phyloP scores from a whole-genome alignment of 2,888 invertebrate genomes.

The Trissolcus brochymenae region DNA sequence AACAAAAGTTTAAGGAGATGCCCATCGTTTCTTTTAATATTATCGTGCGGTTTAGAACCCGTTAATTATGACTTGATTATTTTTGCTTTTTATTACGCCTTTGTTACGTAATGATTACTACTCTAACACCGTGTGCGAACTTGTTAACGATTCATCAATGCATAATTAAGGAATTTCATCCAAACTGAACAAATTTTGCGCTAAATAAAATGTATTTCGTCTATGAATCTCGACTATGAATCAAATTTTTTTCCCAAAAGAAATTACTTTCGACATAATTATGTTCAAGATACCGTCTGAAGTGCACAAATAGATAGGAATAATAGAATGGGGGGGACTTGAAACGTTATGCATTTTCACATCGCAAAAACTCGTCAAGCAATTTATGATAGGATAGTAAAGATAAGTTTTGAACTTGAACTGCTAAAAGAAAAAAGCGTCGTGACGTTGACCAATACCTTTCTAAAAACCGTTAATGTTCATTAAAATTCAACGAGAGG shows the following conservation, averaged over 20 bases:
- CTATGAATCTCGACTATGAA: no score
- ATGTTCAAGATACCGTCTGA: no score
- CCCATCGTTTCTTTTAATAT: slow-evolving; percentile 12
- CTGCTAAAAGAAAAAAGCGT: slow-evolving; percentile 50
- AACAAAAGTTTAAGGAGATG: slow-evolving; percentile 42
- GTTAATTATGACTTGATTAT: slow-evolving; percentile 22
- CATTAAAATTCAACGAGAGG: slow-evolving; percentile 65
- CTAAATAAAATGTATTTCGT: no score
- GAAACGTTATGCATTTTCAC: slow-evolving; percentile 7
- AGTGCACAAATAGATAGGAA: no score
- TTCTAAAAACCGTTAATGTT: slow-evolving; percentile 73
- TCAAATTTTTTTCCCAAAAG: no score
- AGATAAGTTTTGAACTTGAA: slow-evolving; percentile 31
- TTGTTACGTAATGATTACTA: slow-evolving; percentile 19
- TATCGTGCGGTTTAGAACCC: slow-evolving; percentile 6
- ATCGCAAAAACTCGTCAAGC: slow-evolving; percentile 8
- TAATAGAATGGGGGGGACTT: slow-evolving; percentile 2
- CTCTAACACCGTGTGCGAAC: not conserved
- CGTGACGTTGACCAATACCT: slow-evolving; percentile 60
- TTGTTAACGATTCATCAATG: no score
- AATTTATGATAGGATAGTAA: slow-evolving; percentile 38
- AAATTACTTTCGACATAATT: no score
- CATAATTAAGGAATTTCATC: no score
- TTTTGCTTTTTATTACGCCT: slow-evolving; percentile 14
- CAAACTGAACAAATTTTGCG: no score